These are phyloP conservation scores for Panagrolaimus sp. DNA, from an alignment of 1,140 invertebrate genomes.

Conservation along the genomic window DNA sequence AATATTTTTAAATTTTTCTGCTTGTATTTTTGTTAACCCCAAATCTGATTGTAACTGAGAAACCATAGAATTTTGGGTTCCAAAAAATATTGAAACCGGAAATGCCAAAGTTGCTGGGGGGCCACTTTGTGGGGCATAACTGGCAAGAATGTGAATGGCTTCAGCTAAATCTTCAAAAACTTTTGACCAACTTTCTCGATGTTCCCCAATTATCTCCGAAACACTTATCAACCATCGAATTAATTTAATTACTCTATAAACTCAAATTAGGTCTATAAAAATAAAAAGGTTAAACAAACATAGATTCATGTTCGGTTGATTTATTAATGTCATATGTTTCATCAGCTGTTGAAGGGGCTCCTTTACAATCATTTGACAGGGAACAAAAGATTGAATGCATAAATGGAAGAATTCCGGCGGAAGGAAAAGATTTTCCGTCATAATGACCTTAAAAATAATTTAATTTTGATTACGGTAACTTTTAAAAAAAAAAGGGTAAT, in stretches of 20 bases:
- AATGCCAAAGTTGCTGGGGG: neutral
- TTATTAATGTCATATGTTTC: conserved; percentile 41
- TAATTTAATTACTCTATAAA: conserved; percentile 3
- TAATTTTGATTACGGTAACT: neutral
- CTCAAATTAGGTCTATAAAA: neutral
- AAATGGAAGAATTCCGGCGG: conserved; percentile 65
- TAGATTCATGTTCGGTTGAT: conserved; percentile 10
- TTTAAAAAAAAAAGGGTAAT: neutral
- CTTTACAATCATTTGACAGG: conserved; percentile 66
- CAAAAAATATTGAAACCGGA: neutral
- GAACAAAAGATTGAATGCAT: conserved; percentile 64
- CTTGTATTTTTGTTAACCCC: neutral
- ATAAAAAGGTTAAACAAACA: neutral
- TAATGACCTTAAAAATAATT: conserved; percentile 21
- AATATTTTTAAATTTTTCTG: conserved; percentile 23
- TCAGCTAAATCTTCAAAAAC: conserved; percentile 5
- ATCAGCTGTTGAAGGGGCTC: conserved; percentile 51
- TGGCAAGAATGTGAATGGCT: neutral
- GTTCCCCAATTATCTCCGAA: neutral
- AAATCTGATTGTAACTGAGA: neutral
- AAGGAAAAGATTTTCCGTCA: conserved; percentile 64
- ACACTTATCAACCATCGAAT: conserved; percentile 4
- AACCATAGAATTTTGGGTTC: neutral
- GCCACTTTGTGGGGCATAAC: neutral
- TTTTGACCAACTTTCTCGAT: neutral